phyloP scores from a whole-genome alignment of 1,140 invertebrate genomes.

The Caenorhabditis latens region DNA sequence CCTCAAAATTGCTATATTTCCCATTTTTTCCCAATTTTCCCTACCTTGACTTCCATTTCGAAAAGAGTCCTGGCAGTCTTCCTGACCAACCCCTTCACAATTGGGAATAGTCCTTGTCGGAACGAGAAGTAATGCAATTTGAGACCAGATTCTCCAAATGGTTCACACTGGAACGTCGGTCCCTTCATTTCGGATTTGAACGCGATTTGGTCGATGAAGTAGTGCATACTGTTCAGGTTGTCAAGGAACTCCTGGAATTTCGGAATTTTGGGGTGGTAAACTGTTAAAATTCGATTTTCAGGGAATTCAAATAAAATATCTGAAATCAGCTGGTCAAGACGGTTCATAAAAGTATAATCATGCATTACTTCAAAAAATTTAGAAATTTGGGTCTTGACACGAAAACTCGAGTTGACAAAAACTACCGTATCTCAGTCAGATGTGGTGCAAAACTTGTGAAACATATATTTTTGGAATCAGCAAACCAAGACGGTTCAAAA shows the following conservation, averaged over 20 bases:
- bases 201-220: constrained; percentile 68
- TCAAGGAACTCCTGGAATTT: constrained; percentile 67
- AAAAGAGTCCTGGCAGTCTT: constrained; percentile 61
- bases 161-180: constrained; percentile 66
- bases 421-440: too few species aligned
- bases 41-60: constrained; percentile 64
- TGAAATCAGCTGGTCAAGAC: too few species aligned
- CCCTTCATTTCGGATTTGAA: constrained; percentile 67
- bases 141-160: constrained; percentile 58
- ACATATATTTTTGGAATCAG: too few species aligned
- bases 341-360: too few species aligned
- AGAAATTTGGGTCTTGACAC: not conserved
- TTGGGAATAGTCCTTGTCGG: constrained; percentile 62
- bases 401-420: too few species aligned
- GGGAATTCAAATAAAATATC: too few species aligned
- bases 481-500: too few species aligned
- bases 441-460: too few species aligned
- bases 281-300: not conserved
- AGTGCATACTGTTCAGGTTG: constrained; percentile 69
- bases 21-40: not conserved
- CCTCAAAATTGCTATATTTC: too few species aligned
- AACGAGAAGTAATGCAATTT: constrained; percentile 66
- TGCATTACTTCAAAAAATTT: too few species aligned
- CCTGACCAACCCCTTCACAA: constrained; percentile 60
- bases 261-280: not conserved